Base-by-base conservation (phyloP, 1,140 invertebrate genomes). In the Hypothenemus hampei region DNA sequence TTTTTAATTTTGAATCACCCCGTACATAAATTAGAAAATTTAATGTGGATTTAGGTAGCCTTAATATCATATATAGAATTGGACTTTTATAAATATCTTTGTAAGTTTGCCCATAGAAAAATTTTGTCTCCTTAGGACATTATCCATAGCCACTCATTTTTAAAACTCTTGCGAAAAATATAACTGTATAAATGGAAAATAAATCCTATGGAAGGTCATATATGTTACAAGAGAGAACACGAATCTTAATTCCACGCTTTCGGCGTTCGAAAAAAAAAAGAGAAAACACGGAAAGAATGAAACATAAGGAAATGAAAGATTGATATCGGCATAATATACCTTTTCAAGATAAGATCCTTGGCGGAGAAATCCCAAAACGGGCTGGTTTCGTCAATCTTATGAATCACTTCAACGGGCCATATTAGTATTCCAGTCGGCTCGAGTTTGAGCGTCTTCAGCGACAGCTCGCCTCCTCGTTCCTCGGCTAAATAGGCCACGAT, bases 361-460 rank as follows among this genome's bases (percentile, higher is more conserved):
- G 69, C 77, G 24, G 73, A 73, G 13, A 82, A 70, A 29, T 76
- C 73, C 51, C 74, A 73, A 4, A 84, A 69, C 1, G 81, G 81
- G 58, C 80, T 82, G 2, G 66, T 59, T 8, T 72, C 58, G 57
- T 80, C 77, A 26, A 84, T 83, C n/a, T 75, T 71, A 69, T 84
- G 82, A 13, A 79, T 76, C 0, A 84, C 73, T 0, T 78, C 78
- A 16, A 83, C 74, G 0, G 83, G 83, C 81, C 82, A 84, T 4
- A 83, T 69, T 1, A 85, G 71, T 35, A 83, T 31, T 74, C 75
- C 66, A 19, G 46, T 11, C 24, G 52, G 37, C 47, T 68, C 64
- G 11, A 69, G 48, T 31, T 56, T 56, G 7, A 72, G 56, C 16
- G 49, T 22, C 52, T 60, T 61, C 18, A 66, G 58, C 29, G 62